Percentiles rank a stretch among this genome's conserved stretches.
Conservation (phyloP, 2,113 vertebrate genomes). For the Dinomys branickii region DNA sequence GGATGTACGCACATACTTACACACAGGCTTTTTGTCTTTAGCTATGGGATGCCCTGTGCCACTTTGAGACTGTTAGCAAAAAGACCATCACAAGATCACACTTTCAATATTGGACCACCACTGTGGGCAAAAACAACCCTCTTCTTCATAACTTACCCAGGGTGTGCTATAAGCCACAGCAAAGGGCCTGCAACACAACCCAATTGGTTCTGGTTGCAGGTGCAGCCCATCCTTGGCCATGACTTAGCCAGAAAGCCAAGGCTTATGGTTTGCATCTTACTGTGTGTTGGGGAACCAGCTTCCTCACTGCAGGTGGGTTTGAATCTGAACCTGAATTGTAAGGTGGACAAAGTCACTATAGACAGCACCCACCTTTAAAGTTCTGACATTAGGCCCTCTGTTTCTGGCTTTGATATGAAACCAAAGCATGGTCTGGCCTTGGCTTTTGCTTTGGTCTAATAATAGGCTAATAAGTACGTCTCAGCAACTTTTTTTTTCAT, state of each 20-base stretch:
- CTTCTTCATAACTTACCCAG: background rate
- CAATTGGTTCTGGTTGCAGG: background rate
- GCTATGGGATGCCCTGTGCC: background rate
- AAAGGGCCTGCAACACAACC: background rate
- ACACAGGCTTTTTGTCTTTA: background rate
- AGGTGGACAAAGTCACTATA: background rate
- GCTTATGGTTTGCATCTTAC: background rate
- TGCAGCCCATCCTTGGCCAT: background rate
- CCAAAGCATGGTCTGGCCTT: conserved; percentile 38
- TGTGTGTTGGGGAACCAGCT: background rate
- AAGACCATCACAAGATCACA: background rate
- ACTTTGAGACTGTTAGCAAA: background rate
- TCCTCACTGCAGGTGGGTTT: background rate
- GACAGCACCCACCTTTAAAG: background rate
- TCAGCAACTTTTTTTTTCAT: background rate
- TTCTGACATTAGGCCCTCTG: background rate
- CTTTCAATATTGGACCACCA: background rate
- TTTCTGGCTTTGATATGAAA: conserved; percentile 43
- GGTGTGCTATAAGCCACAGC: background rate
- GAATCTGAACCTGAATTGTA: background rate
- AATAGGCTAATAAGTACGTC: background rate
- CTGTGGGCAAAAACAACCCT: background rate
- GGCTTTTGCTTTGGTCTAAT: conserved; percentile 32
- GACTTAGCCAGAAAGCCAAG: background rate
- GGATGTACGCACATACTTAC: background rate